Base-by-base conservation (phyloP, 2,888 invertebrate genomes). In the Pyrochroa serraticornis region DNA sequence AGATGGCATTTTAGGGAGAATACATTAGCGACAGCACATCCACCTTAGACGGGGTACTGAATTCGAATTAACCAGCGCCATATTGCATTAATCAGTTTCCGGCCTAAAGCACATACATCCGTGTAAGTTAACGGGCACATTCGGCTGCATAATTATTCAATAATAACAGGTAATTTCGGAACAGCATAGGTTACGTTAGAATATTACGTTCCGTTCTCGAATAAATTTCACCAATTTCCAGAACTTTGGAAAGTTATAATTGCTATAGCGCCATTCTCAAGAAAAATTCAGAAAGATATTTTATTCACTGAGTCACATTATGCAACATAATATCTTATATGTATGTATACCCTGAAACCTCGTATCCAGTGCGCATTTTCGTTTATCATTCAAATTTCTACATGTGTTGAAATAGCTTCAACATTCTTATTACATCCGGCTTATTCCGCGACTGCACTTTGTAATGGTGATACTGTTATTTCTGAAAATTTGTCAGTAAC, bases 31-130 rank as follows among this genome's bases (percentile, higher is more conserved):
- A 59, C 53, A 56, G 48, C 51, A 52, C 49, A 60, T 51, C 59
- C 58, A 62, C 63, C 60, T 58, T 62, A 64, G 62, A 64, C 58
- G 47, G 51, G 59, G 65, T 53, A 61, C 66, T 64, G 64, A 66
- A 67, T 69, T 65, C 64, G 65, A 68, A 69, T 68, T 69, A 69
- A 64, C 60, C 58, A 54, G 58, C 66, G 65, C 65, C 67, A 66
- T 67, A 67, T 69, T 69, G 67, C 65, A 68, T 67, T 69, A 68
- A 68, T 69, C 66, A 69, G 66, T 65, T 67, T 65, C 61, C 63
- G 60, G 61, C 60, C 65, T 66, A 62, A 65, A 59, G 62, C 66
- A 58, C 64, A 57, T 58, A 62, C 56, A 64, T 66, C 67, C 45
- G 49, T 52, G 59, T 52, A 55, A 62, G 54, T 55, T 55, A 54